phyloP scores from a whole-genome alignment of 1,140 invertebrate genomes.

The Arctopsyche grandis region DNA sequence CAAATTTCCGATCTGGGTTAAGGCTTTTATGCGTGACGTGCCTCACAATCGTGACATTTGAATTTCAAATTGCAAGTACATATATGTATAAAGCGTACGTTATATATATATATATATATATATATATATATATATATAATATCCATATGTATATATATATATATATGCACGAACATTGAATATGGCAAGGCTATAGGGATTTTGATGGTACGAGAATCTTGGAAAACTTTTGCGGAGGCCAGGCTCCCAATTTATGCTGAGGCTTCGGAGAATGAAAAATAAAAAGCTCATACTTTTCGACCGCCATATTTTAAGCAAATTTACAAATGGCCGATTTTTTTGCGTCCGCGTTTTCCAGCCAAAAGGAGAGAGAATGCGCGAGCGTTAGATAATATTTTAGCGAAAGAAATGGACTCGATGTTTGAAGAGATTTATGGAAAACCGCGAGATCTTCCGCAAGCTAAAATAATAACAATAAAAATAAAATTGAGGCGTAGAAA shows the following conservation, averaged over 20 bases:
- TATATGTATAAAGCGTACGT: too few relatives aligned
- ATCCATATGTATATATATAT: too few relatives aligned
- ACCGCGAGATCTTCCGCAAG: not conserved
- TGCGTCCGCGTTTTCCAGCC: not conserved
- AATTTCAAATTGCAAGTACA: too few relatives aligned
- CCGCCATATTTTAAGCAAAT: constrained; percentile 14
- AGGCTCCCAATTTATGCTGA: not conserved
- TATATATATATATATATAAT: too few relatives aligned
- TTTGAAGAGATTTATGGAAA: constrained; percentile 19
- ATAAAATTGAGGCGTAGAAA: not conserved
- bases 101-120: too few relatives aligned
- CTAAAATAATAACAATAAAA: constrained; percentile 16
- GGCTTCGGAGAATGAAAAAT: not conserved
- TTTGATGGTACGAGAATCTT: too few relatives aligned
- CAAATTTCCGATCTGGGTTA: too few relatives aligned
- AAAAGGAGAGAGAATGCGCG: not conserved
- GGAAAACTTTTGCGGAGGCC: too few relatives aligned
- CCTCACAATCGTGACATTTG: too few relatives aligned
- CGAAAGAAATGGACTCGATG: constrained; percentile 27
- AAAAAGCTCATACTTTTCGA: not conserved
- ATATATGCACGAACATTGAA: too few relatives aligned
- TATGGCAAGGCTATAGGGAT: too few relatives aligned
- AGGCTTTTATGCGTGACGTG: too few relatives aligned
- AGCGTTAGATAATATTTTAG: constrained; percentile 18
- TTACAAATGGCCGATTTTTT: constrained; percentile 19